Percentiles rank a stretch among this genome's conserved stretches.
phyloP scores from a whole-genome alignment of 23 tunicate species.

The Diplosoma virens region DNA sequence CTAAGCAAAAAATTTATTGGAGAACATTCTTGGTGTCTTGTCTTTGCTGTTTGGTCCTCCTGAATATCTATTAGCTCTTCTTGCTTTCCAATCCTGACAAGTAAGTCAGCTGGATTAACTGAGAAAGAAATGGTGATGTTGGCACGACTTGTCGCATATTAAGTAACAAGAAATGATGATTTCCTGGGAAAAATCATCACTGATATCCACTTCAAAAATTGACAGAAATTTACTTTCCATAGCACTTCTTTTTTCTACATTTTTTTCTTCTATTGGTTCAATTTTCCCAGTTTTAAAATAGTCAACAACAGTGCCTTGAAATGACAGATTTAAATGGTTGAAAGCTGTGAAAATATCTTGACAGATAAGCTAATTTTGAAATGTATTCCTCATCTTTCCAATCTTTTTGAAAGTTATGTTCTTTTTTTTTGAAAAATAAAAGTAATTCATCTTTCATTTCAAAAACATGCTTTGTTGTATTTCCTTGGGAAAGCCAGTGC shows the following conservation, averaged over 20 bases:
- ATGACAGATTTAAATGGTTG: neutral
- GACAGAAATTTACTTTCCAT: neutral
- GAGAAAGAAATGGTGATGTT: neutral
- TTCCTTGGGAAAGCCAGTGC: slow-evolving; percentile 34
- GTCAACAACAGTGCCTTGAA: neutral
- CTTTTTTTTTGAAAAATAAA: slow-evolving; percentile 9
- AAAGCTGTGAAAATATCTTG: neutral
- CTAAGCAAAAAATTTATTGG: slow-evolving; percentile 15
- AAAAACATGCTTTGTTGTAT: neutral
- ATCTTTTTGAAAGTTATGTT: neutral
- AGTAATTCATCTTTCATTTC: neutral
- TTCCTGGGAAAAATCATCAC: slow-evolving; percentile 1
- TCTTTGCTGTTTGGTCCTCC: slow-evolving; percentile 30
- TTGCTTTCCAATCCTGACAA: slow-evolving; percentile 1
- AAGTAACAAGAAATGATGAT: neutral
- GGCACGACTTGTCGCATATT: slow-evolving; percentile 5
- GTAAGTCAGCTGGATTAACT: slow-evolving; percentile 2
- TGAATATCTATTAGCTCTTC: slow-evolving; percentile 25
- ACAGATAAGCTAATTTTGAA: neutral
- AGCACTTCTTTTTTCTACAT: neutral
- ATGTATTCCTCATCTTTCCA: neutral
- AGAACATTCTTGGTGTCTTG: slow-evolving; percentile 8
- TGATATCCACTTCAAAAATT: neutral
- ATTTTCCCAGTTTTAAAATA: neutral
- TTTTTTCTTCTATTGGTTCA: neutral